Base-by-base conservation (phyloP, 1,140 invertebrate species). In the Monomorium pharaonis region DNA sequence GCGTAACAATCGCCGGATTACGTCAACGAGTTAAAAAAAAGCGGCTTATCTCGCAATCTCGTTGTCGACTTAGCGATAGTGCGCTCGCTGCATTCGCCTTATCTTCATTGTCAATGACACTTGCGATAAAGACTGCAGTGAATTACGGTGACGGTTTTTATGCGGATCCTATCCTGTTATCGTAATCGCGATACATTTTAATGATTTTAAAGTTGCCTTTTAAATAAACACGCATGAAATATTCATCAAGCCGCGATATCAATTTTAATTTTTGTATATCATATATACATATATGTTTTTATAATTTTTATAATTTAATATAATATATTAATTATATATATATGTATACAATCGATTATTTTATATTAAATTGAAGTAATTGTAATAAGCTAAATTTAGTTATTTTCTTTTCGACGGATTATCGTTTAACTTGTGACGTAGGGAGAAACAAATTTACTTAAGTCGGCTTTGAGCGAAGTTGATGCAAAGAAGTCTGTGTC, bases 71-170 rank as follows among this genome's bases (percentile, higher is more conserved):
- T 6, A 33, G 51, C 4, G 7, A 21, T 27, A 47, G n/a, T 21
- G 37, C 44, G 21, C 44, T n/a, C 18, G 3, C 18, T 27, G 56
- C 24, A 27, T 16, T 60, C 27, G 18, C 6, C 14, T 72, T 72
- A 80, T 81, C 51, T 81, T 58, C 3, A 58, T 83, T 14, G n/a
- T 18, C 18, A 54, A 24, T 70, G 24, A 4, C 47, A 27, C 21
- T 47, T 14, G 37, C 27, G 78, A 72, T 74, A 83, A 74, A 30
- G 24, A 7, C 3, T 72, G 33, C 44, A 47, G n/a, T 33, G 27
- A 10, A n/a, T 44, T 12, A 7, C 12, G 14, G 5, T 30, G 18
- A 5, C 2, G 30, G 4, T 49, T 0, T 1, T 65, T 4, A 65
- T 18, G 24, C 5, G 2, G 27, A n/a, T 44, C 30, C 9, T 33